Base-by-base conservation (phyloP, 92 coral and sea anemone genomes). In the Palythoa heliodiscus region DNA sequence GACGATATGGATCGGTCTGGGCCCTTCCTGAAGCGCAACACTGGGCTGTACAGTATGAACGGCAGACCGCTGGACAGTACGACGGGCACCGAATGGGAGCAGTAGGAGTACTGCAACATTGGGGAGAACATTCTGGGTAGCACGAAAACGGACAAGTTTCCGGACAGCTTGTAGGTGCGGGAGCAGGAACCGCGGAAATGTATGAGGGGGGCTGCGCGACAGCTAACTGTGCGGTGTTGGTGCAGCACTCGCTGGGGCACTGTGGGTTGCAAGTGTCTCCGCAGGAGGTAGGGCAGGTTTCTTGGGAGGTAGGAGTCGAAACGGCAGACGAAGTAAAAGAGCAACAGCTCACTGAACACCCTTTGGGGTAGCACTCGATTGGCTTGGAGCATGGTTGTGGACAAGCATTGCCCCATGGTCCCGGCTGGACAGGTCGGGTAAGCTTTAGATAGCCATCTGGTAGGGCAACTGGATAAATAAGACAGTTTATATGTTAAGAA, bases 301-400 rank as follows among this genome's bases (percentile, higher is more conserved):
- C 52, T 14, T 86, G 38, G 60, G 83, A 86, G 75, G 71, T 67
- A 20, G 90, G 57, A 66, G 50, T 40, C 11, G 77, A 74, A 58
- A n/a, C 60, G 19, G 77, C 25, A 55, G 77, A 24, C 9, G 89
- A 82, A 54, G 81, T 87, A 76, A 86, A 91, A 16, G 96, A 87
- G 50, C 98, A 94, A 83, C 98, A 94, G 55, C 68, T 12, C 61
- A 89, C 91, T 7, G 77, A 63, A 68, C 98, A 94, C 23, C 98
- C 98, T 5, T 81, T 57, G 0, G 86, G 52, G 85, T 71, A 94
- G 87, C 98, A 94, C 53, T 75, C 70, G 23, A 74, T 76, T 60
- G 98, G 98, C 57, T 72, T 88, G 48, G 98, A 90, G 86, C 98
- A 94, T 4, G 98, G 98, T 72, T 90, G 98, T 39, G 98, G 93